Evolutionary conservation across 2,113 vertebrate species (phyloP), one percentile per base, ranked within the genome.

Genomic region (Jaculus jaculus): DNA sequence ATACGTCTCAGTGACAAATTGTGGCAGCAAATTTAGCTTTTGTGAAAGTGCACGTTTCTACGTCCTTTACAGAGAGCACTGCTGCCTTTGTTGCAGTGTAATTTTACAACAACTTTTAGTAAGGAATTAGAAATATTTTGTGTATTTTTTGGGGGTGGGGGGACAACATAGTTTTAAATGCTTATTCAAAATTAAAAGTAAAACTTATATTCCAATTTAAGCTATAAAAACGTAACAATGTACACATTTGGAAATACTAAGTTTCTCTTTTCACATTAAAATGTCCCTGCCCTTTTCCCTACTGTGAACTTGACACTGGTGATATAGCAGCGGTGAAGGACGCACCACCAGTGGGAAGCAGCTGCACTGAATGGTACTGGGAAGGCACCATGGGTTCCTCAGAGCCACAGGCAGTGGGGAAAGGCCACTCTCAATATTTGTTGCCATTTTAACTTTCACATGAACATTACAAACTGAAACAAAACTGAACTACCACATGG

Each of bases 391-490:
- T 30, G 39, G 15, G 30, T 86, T 78, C 69, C 60, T 84, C 26
- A 88, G 18, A 23, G 80, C 28, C 39, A 63, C 23, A 85, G 72
- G 6, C 18, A 89, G 18, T 28, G 6, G 26, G 24, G 11, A 81
- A 74, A 91, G 4, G 1, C 58, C 87, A 34, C 82, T 78, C 79
- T 71, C 72, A 34, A 24, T 84, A 88, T 54, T 80, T 95, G 47
- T n/a, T 84, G 74, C 71, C 69, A 82, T 93, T 51, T 13, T 82
- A 54, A 94, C 74, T 88, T 84, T 79, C 39, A 84, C 85, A 58
- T 16, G 65, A 90, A 93, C 93, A 73, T 37, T 58, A 84, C 30
- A 95, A 95, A 69, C 23, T 78, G 82, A 90, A 79, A 86, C 63
- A 81, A 83, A 68, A 13, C 28, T 84, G 1, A 12, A 75, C 39